Percentiles rank a stretch among this genome's conserved stretches.
Evolutionary conservation across 2,797 vertebrate genomes (phyloP).

Genomic region (Holocentrus rufus): DNA sequence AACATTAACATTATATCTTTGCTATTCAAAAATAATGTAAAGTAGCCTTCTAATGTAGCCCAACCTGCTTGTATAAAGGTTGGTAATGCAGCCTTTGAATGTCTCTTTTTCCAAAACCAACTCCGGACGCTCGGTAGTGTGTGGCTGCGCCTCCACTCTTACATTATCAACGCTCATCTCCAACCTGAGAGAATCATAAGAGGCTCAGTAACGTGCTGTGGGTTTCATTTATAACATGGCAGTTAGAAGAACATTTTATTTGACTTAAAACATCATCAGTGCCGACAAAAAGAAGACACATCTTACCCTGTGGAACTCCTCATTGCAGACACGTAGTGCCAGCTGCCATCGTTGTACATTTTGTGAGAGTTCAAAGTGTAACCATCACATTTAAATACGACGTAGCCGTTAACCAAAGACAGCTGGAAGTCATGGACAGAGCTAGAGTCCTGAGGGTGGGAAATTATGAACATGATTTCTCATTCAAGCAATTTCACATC

Average conservation of each 20-base stretch:
- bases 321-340: conserved; percentile 73
- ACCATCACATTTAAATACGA: conserved; percentile 56
- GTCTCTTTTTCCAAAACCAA: conserved; percentile 30
- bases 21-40: neutral
- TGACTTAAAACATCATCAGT: neutral
- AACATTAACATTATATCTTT: neutral
- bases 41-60: conserved; percentile 7
- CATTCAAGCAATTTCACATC: neutral
- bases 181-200: conserved; percentile 55
- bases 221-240: neutral
- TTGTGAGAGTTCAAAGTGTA: conserved; percentile 59
- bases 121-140: neutral
- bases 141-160: conserved; percentile 22
- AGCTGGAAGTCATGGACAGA: conserved; percentile 53
- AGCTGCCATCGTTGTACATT: conserved; percentile 69
- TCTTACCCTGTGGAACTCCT: conserved; percentile 56
- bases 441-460: conserved; percentile 32
- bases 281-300: neutral
- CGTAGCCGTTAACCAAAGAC: conserved; percentile 62
- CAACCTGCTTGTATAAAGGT: conserved; percentile 73
- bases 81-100: conserved; percentile 64
- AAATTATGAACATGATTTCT: conserved; percentile 12
- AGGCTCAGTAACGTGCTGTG: neutral
- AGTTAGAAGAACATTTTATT: neutral
- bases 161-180: conserved; percentile 68